Percentiles rank a stretch among this genome's conserved stretches.
Conservation (phyloP, 2,888 invertebrate genomes). For the Galerucella nymphaeae region DNA sequence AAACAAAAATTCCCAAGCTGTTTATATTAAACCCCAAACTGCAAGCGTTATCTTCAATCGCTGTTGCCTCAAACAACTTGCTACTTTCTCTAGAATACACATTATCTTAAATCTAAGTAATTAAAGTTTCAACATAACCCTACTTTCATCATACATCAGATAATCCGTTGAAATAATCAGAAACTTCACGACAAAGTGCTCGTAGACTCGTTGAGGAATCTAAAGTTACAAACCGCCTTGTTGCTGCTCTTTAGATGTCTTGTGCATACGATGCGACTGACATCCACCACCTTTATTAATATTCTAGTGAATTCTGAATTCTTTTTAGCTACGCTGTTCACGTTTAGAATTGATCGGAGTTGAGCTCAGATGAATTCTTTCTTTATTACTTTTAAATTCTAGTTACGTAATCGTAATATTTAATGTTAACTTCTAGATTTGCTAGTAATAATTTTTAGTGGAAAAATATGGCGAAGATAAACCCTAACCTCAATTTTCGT, state of each 20-base stretch:
- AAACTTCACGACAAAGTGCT: neutral
- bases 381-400: neutral
- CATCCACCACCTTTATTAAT: neutral
- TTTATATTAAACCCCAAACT: too few relatives aligned
- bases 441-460: too few relatives aligned
- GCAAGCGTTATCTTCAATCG: neutral
- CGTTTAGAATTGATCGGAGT: neutral
- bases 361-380: neutral
- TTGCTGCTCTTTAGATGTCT: conserved; percentile 1
- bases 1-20: too few relatives aligned
- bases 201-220: neutral
- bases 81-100: neutral
- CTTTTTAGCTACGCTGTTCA: neutral
- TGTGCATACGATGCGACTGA: neutral
- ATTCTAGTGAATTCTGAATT: neutral
- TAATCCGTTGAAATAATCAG: neutral
- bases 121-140: neutral
- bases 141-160: neutral
- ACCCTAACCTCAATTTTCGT: neutral
- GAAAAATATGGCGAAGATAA: too few relatives aligned
- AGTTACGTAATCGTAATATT: neutral
- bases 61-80: neutral
- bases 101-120: neutral
- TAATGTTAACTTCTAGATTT: too few relatives aligned
- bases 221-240: neutral